A percentile compares a stretch with the other conserved stretches of the same genome.
Conservation (phyloP, 2,113 vertebrate genomes). For the Bambusicola thoracicus region DNA sequence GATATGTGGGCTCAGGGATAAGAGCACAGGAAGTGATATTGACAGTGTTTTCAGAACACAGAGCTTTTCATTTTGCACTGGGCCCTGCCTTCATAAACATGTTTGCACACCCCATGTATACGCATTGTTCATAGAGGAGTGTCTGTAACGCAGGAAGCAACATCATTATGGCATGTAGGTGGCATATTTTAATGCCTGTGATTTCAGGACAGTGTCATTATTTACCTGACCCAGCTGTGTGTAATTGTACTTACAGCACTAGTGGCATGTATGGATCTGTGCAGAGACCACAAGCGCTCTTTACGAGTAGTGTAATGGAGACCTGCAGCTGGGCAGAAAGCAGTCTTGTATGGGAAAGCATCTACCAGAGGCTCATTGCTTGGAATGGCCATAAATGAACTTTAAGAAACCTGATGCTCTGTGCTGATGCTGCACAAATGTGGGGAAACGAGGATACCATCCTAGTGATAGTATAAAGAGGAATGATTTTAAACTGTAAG, state of each 20-base stretch:
- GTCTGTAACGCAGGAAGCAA: constrained; percentile 14
- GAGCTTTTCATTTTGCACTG: not conserved
- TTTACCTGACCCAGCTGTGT: not conserved
- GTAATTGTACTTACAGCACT: not conserved
- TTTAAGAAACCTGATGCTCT: not conserved
- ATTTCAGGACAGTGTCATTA: constrained; percentile 7
- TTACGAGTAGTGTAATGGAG: not conserved
- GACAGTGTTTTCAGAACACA: not conserved
- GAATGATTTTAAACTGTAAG: not conserved
- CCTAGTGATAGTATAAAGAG: not conserved
- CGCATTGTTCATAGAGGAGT: constrained; percentile 40
- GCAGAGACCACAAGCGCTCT: not conserved
- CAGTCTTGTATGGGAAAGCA: not conserved
- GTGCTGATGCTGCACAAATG: not conserved
- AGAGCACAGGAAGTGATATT: not conserved
- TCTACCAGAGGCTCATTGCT: not conserved
- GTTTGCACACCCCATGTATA: not conserved
- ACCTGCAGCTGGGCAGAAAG: not conserved
- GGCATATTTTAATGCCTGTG: constrained; percentile 30
- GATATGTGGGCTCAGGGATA: not conserved
- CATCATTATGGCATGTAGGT: not conserved
- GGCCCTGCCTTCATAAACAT: constrained; percentile 1
- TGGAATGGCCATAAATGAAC: not conserved
- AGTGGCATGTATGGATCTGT: not conserved
- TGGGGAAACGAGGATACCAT: not conserved